Evolutionary conservation across 2,113 vertebrate species (phyloP), one percentile per base, ranked within the genome.

Genomic region (Alces alces): DNA sequence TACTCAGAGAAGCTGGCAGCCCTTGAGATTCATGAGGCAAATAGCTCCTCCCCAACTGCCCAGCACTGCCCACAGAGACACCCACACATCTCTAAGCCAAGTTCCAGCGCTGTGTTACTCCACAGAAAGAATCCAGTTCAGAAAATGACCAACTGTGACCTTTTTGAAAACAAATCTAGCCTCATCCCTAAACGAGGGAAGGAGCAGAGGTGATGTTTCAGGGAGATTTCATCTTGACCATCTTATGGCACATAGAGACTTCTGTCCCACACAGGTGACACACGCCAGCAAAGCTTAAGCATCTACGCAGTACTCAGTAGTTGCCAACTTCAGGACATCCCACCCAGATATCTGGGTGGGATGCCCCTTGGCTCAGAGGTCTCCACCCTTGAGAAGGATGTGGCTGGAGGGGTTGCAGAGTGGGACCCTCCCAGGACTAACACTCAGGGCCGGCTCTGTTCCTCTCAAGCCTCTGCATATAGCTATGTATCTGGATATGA

Each of bases 271-370:
- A 14, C 11, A 43, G 23, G 0, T 0, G 19, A 7, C 57, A 54
- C 55, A 2, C 0, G 19, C 25, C n/a, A 6, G 50, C 9, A 16
- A 27, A 10, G 3, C 0, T 1, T 2, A 12, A 15, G 43, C 28
- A 3, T 45, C 47, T 58, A 39, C 2, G 1, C 1, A 2, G 78
- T 6, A 3, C 10, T 50, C 91, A 25, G 39, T 2, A 58, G 83
- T 21, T 14, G 25, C 16, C 25, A 47, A n/a, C 19, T 57, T 3
- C 21, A n/a, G 76, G 27, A n/a, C 19, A 45, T 36, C 64, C 33
- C 33, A 64, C 16, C 33, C 61, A 64, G 66, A 13, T 25, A 39
- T 80, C 27, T 60, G 28, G 4, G 16, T 50, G 39, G 83, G 23
- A 17, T 30, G 11, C 2, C 54, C 47, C 21, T n/a, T n/a, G 54